Evolutionary conservation across 1,140 invertebrate genomes (phyloP).

Genomic region (Hormaphis cornu): DNA sequence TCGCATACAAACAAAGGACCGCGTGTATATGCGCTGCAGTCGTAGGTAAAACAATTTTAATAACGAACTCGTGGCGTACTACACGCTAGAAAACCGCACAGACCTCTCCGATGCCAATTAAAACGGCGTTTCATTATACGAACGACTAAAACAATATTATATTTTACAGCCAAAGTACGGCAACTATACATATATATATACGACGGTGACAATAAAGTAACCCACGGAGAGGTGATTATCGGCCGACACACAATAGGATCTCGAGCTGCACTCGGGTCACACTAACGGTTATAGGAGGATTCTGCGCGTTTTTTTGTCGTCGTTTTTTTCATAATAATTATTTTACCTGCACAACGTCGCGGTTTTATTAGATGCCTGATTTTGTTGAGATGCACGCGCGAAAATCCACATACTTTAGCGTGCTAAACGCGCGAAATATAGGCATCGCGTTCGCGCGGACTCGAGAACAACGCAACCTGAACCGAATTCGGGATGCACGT

Average conservation of each 20-base stretch:
- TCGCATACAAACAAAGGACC: no score
- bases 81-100: neutral
- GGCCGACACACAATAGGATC: conserved; percentile 10
- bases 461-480: no score
- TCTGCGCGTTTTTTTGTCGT: neutral
- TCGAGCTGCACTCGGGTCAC: neutral
- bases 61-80: neutral
- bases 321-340: neutral
- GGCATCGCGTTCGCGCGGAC: no score
- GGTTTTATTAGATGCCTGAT: neutral
- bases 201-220: conserved; percentile 1
- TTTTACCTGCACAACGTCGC: neutral
- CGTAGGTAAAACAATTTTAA: neutral
- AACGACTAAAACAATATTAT: conserved; percentile 7
- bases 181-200: no score
- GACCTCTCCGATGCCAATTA: conserved; percentile 2
- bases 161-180: neutral
- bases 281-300: neutral
- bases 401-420: conserved; percentile 6
- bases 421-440: conserved; percentile 10
- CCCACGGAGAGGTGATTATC: conserved; percentile 16
- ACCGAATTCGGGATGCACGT: neutral
- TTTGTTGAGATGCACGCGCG: neutral
- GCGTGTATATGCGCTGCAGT: no score
- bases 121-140: conserved; percentile 1